Evolutionary conservation across 2,797 vertebrate genomes (phyloP).

Genomic region (Poeciliopsis gracilis): DNA sequence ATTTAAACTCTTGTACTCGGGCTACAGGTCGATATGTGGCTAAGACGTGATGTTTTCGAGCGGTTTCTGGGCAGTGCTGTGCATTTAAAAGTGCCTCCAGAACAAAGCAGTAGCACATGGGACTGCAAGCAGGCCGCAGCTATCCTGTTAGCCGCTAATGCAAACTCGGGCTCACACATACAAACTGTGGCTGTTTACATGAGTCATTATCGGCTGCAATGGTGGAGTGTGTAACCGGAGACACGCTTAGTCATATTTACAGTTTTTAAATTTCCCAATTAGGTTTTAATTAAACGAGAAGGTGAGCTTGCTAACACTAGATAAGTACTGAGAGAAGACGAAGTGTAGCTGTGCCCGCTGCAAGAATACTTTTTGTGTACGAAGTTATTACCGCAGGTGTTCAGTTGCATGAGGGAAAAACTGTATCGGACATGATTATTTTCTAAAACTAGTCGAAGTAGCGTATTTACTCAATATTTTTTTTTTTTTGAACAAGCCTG

Average conservation of each 20-base stretch:
- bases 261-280: neutral
- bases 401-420: neutral
- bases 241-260: neutral
- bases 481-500: slow-evolving; percentile 50
- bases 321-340: neutral
- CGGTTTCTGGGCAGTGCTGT: slow-evolving; percentile 21
- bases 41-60: slow-evolving; percentile 13
- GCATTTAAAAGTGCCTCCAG: slow-evolving; percentile 75
- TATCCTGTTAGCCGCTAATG: slow-evolving; percentile 53
- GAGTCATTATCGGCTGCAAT: accelerated
- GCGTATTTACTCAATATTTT: slow-evolving; percentile 3
- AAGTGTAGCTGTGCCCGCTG: neutral
- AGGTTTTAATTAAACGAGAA: neutral
- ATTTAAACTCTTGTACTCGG: neutral
- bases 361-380: neutral
- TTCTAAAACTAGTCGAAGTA: neutral
- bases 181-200: neutral
- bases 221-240: neutral
- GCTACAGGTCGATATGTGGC: slow-evolving; percentile 4
- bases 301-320: slow-evolving; percentile 35
- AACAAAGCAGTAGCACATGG: slow-evolving; percentile 90
- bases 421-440: neutral
- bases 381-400: neutral
- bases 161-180: slow-evolving; percentile 11
- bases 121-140: slow-evolving; percentile 77